Base-by-base conservation (phyloP, 2,113 vertebrate genomes). In the Chaetura pelagica region DNA sequence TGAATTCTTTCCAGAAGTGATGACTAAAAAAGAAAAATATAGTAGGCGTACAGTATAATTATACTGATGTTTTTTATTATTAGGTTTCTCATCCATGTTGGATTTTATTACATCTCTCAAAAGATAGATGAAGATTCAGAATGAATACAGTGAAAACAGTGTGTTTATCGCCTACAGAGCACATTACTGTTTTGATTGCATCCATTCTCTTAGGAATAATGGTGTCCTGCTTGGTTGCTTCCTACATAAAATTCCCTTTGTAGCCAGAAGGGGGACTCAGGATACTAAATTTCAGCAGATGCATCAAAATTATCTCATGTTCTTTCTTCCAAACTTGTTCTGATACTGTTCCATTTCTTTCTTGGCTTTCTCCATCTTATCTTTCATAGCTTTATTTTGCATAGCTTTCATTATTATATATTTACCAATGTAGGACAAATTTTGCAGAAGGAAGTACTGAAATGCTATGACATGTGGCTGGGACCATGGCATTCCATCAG, bases 201-300 rank as follows among this genome's bases (percentile, higher is more conserved):
- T 80, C 55, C 7, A 81, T 80, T 96, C 30, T 55, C 49, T 58
- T 35, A 84, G 51, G 22, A 58, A 14, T 81, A 44, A 94, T 92
- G 84, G 74, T 96, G 88, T 84, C 78, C 6, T 10, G 27, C 15
- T 57, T 79, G 67, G 32, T 81, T 74, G 22, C 67, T 93, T 89
- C 63, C 69, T 69, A 32, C n/a, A 2, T 1, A 69, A 72, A 94
- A 88, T 96, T 88, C 91, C n/a, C 55, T 91, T 91, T 87, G 34
- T 64, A 86, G 48, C 97, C 97, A 97, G 95, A 91, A 97, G 96
- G 91, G 92, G 96, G 95, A 96, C 94, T 95, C 85, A 90, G 78
- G 87, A 95, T 96, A 94, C 90, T 86, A 93, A 90, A 96, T 91
- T 94, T 94, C 89, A 80, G 18, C 57, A 54, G 35, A 75, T 17